A percentile compares a stretch with the other conserved stretches of the same genome.
These are phyloP conservation scores for Gnathonemus longibarbis DNA, from an alignment of 2,113 vertebrate genomes.

Conservation along the genomic window DNA sequence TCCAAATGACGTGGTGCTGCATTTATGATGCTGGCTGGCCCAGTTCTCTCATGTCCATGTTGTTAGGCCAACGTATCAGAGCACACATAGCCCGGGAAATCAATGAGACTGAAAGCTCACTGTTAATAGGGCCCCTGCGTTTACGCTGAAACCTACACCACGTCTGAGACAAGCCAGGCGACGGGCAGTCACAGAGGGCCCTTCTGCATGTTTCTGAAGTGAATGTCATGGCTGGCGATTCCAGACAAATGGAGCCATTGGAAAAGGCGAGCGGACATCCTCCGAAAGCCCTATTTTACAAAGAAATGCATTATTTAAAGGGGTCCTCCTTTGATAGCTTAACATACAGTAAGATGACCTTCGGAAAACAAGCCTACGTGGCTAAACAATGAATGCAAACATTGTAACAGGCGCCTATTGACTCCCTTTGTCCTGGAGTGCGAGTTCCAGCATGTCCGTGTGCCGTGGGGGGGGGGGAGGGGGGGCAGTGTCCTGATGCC, in stretches of 20 bases:
- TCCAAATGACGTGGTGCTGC: constrained; percentile 34
- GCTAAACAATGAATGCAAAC: background rate
- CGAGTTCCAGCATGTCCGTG: constrained; percentile 4
- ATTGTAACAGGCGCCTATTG: constrained; percentile 2
- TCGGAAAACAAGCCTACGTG: background rate
- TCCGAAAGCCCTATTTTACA: background rate
- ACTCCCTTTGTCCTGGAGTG: background rate
- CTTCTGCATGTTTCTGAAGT: background rate
- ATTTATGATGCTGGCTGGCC: constrained; percentile 27
- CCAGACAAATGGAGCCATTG: background rate
- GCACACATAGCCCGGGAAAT: constrained; percentile 41
- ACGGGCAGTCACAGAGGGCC: background rate
- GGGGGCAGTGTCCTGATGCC: constrained; percentile 21
- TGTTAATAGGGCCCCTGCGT: constrained; percentile 29
- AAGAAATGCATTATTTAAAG: background rate
- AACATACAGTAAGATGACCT: background rate
- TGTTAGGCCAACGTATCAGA: constrained; percentile 29
- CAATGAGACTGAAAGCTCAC: constrained; percentile 36
- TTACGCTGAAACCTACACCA: constrained; percentile 16
- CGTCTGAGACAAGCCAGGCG: constrained; percentile 18
- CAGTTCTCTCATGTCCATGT: constrained; percentile 17
- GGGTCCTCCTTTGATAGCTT: background rate
- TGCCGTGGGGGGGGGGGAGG: background rate
- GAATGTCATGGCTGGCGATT: background rate
- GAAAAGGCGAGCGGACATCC: background rate